phyloP scores from a whole-genome alignment of 2,888 invertebrate species.

The Agrochola lychnidis region DNA sequence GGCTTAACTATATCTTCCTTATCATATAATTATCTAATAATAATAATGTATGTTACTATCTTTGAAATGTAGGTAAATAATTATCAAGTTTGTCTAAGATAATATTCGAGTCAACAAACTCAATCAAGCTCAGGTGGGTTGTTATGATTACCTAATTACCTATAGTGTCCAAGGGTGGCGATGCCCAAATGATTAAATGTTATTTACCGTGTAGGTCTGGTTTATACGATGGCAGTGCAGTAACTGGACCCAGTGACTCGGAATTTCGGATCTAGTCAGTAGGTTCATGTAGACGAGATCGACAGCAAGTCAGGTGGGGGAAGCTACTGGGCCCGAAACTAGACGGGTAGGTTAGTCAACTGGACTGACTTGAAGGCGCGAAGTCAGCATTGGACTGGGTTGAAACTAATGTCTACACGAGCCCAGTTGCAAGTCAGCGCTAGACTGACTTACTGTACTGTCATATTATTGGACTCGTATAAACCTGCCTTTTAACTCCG shows the following conservation, averaged over 20 bases:
- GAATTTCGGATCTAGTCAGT: too few relatives aligned
- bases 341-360: too few relatives aligned
- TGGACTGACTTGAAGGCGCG: too few relatives aligned
- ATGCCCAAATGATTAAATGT: neutral
- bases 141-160: constrained; percentile 13
- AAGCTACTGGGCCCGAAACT: too few relatives aligned
- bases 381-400: neutral
- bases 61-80: constrained; percentile 33
- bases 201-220: neutral
- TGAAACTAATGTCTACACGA: neutral
- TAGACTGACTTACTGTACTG: neutral
- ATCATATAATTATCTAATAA: constrained; percentile 4
- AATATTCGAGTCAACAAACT: constrained; percentile 54
- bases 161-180: neutral
- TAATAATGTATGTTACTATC: constrained; percentile 12
- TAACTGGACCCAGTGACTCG: too few relatives aligned
- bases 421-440: neutral
- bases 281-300: too few relatives aligned
- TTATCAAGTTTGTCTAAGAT: constrained; percentile 38
- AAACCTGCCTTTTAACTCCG: neutral
- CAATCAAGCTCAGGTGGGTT: constrained; percentile 29
- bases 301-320: too few relatives aligned
- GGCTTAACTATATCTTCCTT: constrained; percentile 22
- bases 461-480: neutral
- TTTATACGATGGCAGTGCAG: too few relatives aligned